Conservation (phyloP, 2,888 invertebrate species). For the Andrena marginata region DNA sequence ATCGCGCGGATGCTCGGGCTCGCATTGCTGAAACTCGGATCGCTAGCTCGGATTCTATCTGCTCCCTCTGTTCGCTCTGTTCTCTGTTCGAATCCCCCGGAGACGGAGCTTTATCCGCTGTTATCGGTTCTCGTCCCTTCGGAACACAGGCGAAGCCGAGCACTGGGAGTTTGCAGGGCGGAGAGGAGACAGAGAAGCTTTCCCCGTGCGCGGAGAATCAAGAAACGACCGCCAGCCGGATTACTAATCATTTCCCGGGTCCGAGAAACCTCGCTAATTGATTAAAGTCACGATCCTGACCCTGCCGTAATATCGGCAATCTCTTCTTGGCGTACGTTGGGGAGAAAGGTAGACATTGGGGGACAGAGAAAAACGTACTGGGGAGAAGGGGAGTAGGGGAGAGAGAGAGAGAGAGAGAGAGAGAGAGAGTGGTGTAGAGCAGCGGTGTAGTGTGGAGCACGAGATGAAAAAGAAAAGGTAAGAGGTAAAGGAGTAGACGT, state of each 20-base stretch:
- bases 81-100: slow-evolving; percentile 24
- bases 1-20: not conserved
- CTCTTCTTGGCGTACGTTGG: slow-evolving; percentile 71
- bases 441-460: not conserved
- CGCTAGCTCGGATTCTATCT: not conserved
- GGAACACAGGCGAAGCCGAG: slow-evolving; percentile 25
- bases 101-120: slow-evolving; percentile 37
- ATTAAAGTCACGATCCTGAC: slow-evolving; percentile 84
- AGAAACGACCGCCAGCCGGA: slow-evolving; percentile 74
- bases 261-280: slow-evolving; percentile 84
- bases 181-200: slow-evolving; percentile 42
- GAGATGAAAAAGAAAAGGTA: slow-evolving; percentile 27
- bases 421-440: not conserved
- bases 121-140: slow-evolving; percentile 25
- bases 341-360: slow-evolving; percentile 49
- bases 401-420: slow-evolving; percentile 9
- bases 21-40: not conserved
- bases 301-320: slow-evolving; percentile 82
- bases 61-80: not conserved
- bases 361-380: slow-evolving; percentile 34
- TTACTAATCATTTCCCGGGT: slow-evolving; percentile 84
- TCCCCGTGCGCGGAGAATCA: slow-evolving; percentile 41
- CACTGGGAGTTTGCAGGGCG: not conserved
- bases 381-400: not conserved
- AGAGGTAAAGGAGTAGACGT: slow-evolving; percentile 35